Base-by-base conservation (phyloP, 2,113 vertebrate genomes). In the Bubalus kerabau region DNA sequence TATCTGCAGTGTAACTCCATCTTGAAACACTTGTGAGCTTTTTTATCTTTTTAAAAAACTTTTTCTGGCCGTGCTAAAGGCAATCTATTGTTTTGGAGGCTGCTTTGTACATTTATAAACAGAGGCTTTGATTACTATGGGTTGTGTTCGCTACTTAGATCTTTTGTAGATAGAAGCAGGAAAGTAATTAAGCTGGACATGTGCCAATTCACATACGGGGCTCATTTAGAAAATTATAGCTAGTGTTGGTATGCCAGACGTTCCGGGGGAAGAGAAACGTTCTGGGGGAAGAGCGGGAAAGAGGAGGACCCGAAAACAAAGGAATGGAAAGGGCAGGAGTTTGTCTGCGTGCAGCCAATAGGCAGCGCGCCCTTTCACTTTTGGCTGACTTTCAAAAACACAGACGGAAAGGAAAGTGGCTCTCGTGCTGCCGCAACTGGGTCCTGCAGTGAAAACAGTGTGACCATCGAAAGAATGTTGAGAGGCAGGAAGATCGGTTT, bases 371-470 rank as follows among this genome's bases (percentile, higher is more conserved):
- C 62, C 26, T 80, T 97, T 94, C 97, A 80, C 97, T 98, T 98
- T 98, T 98, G 98, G 98, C 99, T 98, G 98, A 98, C 98, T 99
- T 99, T 99, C 98, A 99, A 98, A 98, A 74, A 96, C 62, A 86
- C 87, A 0, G 52, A 95, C 88, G 98, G 98, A 98, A 97, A 98
- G 94, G 97, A 98, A 97, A 98, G 94, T 96, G 97, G 95, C 94
- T 67, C 94, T 96, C 97, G 96, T 96, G 96, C 98, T 99, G 98
- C 99, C 99, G 98, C 98, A 95, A 97, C 98, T 12, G 81, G 97
- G 98, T 98, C 98, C 97, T 86, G 96, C 98, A 99, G 98, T 99
- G 98, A 98, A 99, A 99, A 99, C 98, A 98, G 99, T 99, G 98
- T 99, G 99, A 99, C 99, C 98, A 96, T 97, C 98, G 98, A 97